Base-by-base conservation (phyloP, 2,888 invertebrate species). In the Leptopilina syphax region DNA sequence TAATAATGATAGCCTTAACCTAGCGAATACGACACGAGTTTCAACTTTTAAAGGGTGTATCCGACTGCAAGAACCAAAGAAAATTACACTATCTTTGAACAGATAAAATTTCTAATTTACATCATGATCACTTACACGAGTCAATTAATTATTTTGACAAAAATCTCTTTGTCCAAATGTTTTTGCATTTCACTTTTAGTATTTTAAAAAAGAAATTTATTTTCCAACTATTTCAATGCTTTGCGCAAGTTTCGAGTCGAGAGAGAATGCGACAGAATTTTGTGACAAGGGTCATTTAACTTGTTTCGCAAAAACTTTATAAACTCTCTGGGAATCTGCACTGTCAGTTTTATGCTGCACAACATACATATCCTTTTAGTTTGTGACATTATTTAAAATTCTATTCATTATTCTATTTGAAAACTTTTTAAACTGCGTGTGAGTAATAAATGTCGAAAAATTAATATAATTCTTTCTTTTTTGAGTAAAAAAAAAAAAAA, bases 1-100 rank as follows among this genome's bases (percentile, higher is more conserved):
- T 50, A 50, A 67, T 67, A 67, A 67, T 67, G 67, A 67, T 67
- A 67, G 67, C 67, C 67, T 67, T 67, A 67, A 67, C 67, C 67
- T 67, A 67, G 67, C 67, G 41, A 65, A 65, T 34, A 65, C 65
- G 41, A 44, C 44, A 47, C 63, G 24, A 67, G 67, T 67, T 67
- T 47, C 67, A 18, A 10, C 44, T 67, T 47, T 67, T 67, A 67
- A 67, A 67, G 67, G 67, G 47, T 47, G 44, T n/a, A 41, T 67
- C 44, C 67, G 7, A 8, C 44, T n/a, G 44, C n/a, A 13, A 47
- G 44, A 44, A 67, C 1, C 9, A 67, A 67, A 67, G 67, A 44
- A 47, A 44, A 67, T 18, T 44, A 67, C 41, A 18, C n/a, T 18
- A 67, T 9, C 47, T 47, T 1, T 13, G 10, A 6, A 24, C 10